phyloP scores from a whole-genome alignment of 2,113 vertebrate species.

The Triplophysa dalaica region DNA sequence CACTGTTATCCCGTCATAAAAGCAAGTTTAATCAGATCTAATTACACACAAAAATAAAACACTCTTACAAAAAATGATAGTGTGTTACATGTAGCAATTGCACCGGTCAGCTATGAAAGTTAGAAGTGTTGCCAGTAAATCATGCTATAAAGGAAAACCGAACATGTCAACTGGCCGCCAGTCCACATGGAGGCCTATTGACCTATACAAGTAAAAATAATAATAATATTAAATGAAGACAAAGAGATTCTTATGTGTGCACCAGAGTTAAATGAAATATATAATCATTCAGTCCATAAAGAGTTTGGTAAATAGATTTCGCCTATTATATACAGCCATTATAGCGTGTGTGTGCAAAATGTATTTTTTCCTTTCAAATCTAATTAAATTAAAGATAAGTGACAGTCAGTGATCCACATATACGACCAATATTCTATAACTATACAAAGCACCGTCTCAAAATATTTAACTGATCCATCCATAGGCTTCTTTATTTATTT shows the following conservation, averaged over 20 bases:
- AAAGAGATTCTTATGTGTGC: slow-evolving; percentile 62
- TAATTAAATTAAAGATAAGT: slow-evolving; percentile 80
- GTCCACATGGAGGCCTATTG: slow-evolving; percentile 52
- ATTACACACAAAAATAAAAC: slow-evolving; percentile 81
- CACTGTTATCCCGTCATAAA: slow-evolving; percentile 72
- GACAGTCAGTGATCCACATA: slow-evolving; percentile 72
- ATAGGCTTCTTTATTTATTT: slow-evolving; percentile 41
- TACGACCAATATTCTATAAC: slow-evolving; percentile 72
- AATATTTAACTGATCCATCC: slow-evolving; percentile 59
- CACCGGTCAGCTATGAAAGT: slow-evolving; percentile 77
- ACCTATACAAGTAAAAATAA: slow-evolving; percentile 50
- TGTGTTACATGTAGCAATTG: slow-evolving; percentile 77
- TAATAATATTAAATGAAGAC: slow-evolving; percentile 45
- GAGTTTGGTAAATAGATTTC: slow-evolving; percentile 59
- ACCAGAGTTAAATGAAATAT: slow-evolving; percentile 63
- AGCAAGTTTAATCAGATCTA: slow-evolving; percentile 78
- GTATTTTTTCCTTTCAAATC: slow-evolving; percentile 51
- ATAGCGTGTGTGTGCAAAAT: slow-evolving; percentile 60
- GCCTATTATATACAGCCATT: slow-evolving; percentile 59
- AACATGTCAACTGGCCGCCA: slow-evolving; percentile 56
- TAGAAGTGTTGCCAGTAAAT: slow-evolving; percentile 70
- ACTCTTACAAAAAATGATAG: slow-evolving; percentile 79
- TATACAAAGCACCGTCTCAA: slow-evolving; percentile 79
- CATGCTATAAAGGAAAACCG: slow-evolving; percentile 64
- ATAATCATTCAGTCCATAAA: slow-evolving; percentile 52